Base-by-base conservation (phyloP, 2,888 invertebrate species). In the Hyposoter didymator region DNA sequence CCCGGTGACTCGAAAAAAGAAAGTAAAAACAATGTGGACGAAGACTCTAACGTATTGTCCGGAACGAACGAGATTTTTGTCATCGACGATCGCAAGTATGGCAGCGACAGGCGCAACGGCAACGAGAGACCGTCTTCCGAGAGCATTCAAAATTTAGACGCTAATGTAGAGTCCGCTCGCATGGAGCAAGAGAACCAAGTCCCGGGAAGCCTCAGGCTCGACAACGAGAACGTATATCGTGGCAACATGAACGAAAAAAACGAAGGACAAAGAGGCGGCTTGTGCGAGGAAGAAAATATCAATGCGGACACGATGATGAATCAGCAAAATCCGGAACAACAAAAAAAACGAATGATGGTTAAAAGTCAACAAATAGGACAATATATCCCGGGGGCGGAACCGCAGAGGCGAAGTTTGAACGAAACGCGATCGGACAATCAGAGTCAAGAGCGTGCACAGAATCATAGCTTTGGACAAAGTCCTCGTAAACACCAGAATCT, bases 401-500 rank as follows among this genome's bases (percentile, higher is more conserved):
- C 87, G 6, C 88, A 89, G 19, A 89, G 88, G 59, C 89, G 89
- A 0, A 45, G 74, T 6, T 74, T 73, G 12, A 64, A 69, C 2
- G 88, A 86, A 2, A 62, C 59, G 12, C 87, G 86, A 35, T 86
- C 87, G 22, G 88, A 87, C 17, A 88, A 87, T 64, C 86, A 82
- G 75, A 85, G 89, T 80, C 88, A 45, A 88, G 90, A 67, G n/a
- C 74, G 45, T 85, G 87, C 84, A 86, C 55, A 79, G 49, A 66
- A 90, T 87, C 91, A 89, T 70, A 89, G 84, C 55, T 91, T 89
- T 28, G 89, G 88, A 12, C 88, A 90, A 43, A 90, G 88, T 81
- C 88, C 91, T 1, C 89, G 90, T 47, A 91, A 91, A 75, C 90
- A 90, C 55, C 86, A 88, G 28, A 75, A 70, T 59, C 80, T 85